Evolutionary conservation across 2,113 vertebrate species (phyloP), one percentile per base, ranked within the genome.

Genomic region (Meles meles): DNA sequence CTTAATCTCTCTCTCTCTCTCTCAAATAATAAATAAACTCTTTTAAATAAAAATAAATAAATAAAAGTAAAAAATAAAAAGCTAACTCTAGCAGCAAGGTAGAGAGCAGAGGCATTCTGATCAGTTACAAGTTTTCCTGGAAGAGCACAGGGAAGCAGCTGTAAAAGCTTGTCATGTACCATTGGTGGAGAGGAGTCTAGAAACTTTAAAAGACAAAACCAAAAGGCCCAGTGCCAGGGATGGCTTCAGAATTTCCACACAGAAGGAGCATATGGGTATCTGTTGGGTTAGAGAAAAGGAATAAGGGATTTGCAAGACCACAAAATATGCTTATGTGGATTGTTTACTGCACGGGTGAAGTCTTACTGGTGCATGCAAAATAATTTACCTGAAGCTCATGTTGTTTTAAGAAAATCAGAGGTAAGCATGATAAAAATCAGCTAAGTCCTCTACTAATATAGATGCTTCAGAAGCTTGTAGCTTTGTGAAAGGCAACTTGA

Each of bases 401-500:
- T 55, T 37, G 72, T 63, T 94, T 94, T 25, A 89, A 90, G 97
- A 97, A 94, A 88, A 29, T 82, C 76, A 88, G 52, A 71, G 39
- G 34, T 71, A 90, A 80, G 3, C 39, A 47, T 5, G 21, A 76
- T 74, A 69, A 52, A 82, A 93, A 55, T 88, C 85, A 93, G 17
- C 34, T 37, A 88, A 72, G 52, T 59, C 76, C 76, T 91, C 44
- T 86, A 44, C 44, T 57, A 88, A 84, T 44, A 55, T 55, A 80
- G 2, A 91, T 80, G 29, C 5, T 61, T 23, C 44, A 92, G 18
- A 79, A 81, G 25, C 37, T 31, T 93, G 84, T 71, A 80, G 61
- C 29, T 55, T 23, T 10, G 63, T 86, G 17, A 84, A 76, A 81
- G 55, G 14, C 55, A 91, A 83, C 15, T 34, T 83, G n/a, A 42